Evolutionary conservation across 2,888 invertebrate genomes (phyloP).

Genomic region (Gordius sp.): DNA sequence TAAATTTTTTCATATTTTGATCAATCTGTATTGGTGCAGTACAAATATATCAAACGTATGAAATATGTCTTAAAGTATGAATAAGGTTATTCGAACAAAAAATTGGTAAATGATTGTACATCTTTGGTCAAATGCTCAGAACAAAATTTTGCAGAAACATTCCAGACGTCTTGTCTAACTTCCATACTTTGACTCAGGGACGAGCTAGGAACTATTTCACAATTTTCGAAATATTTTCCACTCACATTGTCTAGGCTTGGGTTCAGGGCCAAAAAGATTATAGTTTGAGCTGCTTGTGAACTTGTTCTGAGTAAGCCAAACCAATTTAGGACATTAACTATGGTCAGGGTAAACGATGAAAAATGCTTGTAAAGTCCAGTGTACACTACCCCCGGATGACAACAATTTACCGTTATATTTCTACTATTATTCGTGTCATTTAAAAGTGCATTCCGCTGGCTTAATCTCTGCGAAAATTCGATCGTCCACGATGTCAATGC

Average conservation of each 20-base stretch:
- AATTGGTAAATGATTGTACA: no score
- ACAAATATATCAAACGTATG: no score
- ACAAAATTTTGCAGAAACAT: no score
- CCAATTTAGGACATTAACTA: neutral
- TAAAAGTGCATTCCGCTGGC: neutral
- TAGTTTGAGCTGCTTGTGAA: neutral
- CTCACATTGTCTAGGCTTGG: neutral
- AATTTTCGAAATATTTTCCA: neutral
- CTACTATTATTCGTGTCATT: neutral
- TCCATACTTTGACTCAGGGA: no score
- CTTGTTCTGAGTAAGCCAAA: neutral
- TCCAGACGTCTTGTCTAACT: no score
- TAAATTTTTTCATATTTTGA: no score
- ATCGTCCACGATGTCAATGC: neutral
- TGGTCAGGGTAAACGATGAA: neutral
- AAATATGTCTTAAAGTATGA: no score
- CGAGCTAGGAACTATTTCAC: neutral
- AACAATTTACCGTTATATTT: constrained; percentile 43
- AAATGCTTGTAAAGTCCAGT: constrained; percentile 30
- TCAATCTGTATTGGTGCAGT: no score
- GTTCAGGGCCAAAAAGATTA: neutral
- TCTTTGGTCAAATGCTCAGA: no score
- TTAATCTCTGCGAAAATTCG: neutral
- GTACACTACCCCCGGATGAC: constrained; percentile 62
- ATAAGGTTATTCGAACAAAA: no score